Evolutionary conservation across 2,888 invertebrate genomes (phyloP), one percentile per base, ranked within the genome.

Genomic region (Papilio gigon): DNA sequence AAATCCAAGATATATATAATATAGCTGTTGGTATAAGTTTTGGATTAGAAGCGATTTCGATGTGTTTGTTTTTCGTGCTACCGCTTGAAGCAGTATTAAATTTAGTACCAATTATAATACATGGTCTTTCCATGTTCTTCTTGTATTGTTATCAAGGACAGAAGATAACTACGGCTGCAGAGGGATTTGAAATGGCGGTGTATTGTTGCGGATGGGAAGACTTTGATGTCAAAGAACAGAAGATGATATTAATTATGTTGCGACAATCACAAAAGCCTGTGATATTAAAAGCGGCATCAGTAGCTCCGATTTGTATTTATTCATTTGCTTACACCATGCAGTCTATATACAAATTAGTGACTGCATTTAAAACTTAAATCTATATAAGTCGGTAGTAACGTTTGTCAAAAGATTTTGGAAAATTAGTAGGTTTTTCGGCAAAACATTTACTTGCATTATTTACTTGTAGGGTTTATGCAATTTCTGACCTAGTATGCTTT

Each of bases 161-260:
- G 62, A 77, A 77, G 30, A 74, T 84, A 60, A 78, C 77, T 6
- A 80, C 78, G 62, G 81, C 82, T 30, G 74, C 82, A 9, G 76
- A 80, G 68, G 76, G 72, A 64, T 78, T 81, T 62, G 82, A 81
- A 73, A 76, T 71, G 14, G 78, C 78, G 0, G 76, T 84, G 8
- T 83, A 82, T 42, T 73, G 73, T 60, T 82, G 80, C 60, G 79
- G 82, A 17, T 84, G 84, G 84, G 77, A 84, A 70, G 74, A 76
- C 9, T 76, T 83, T 35, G 60, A 42, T 42, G 67, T 73, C 4
- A 74, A 71, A 65, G 74, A 81, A 22, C 75, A 74, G 56, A 79
- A 71, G 70, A 66, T 72, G 35, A 73, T 84, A 47, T 67, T 79
- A 3, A n/a, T 82, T 4, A 81, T 83, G 72, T 72, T 84, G 47